Conservation (phyloP, 2,113 vertebrate genomes). For the Gobiocypris rarus region DNA sequence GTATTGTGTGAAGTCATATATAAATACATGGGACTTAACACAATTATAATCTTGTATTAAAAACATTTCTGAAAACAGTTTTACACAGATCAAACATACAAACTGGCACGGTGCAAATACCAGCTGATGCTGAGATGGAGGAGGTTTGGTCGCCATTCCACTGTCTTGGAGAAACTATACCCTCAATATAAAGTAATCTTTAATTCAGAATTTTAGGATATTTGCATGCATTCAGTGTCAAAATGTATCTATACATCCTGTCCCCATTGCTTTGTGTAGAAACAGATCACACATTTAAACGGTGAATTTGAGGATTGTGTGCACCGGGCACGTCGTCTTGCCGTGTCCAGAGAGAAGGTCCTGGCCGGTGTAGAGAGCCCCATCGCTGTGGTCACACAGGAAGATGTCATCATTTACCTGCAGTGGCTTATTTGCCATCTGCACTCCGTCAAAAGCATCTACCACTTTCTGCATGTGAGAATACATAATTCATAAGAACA, state of each 20-base stretch:
- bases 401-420: constrained; percentile 75
- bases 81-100: constrained; percentile 62
- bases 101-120: constrained; percentile 69
- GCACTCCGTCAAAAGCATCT: constrained; percentile 71
- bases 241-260: neutral
- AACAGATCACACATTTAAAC: constrained; percentile 69
- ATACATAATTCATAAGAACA: neutral
- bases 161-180: constrained; percentile 73
- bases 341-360: constrained; percentile 69
- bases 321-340: constrained; percentile 76
- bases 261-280: constrained; percentile 59
- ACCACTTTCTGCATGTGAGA: constrained; percentile 74
- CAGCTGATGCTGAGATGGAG: constrained; percentile 78
- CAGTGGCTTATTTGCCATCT: constrained; percentile 77
- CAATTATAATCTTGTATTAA: neutral
- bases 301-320: constrained; percentile 72
- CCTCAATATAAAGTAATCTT: constrained; percentile 76
- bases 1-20: too few species aligned
- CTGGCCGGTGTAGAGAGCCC: constrained; percentile 67
- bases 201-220: too few species aligned
- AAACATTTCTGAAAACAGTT: constrained; percentile 61
- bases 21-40: neutral
- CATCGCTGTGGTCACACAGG: constrained; percentile 63
- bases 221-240: neutral
- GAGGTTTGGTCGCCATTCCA: constrained; percentile 67